Conservation (phyloP, 2,113 vertebrate genomes). For the Tetrao urogallus region DNA sequence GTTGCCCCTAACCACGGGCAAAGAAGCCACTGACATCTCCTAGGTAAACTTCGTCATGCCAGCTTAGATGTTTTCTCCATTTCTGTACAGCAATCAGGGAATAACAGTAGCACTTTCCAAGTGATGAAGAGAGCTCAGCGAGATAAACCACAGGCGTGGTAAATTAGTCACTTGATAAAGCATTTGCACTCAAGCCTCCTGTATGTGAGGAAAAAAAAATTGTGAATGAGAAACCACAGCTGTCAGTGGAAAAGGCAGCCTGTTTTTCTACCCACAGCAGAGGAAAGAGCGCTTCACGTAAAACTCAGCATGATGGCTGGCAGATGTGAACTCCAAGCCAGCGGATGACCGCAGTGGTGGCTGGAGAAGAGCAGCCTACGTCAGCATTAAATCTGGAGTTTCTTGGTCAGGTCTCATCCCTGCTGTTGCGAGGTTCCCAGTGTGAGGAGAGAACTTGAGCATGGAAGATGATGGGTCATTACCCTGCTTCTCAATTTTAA, state of each 20-base stretch:
- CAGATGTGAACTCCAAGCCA: slow-evolving; percentile 18
- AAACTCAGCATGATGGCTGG: fast-evolving
- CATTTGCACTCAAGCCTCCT: not conserved
- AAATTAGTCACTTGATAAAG: slow-evolving; percentile 72
- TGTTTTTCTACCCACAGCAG: slow-evolving; percentile 1
- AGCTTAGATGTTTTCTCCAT: slow-evolving; percentile 39
- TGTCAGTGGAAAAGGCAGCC: slow-evolving; percentile 75
- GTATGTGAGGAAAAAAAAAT: slow-evolving; percentile 57
- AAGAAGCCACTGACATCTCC: slow-evolving; percentile 65
- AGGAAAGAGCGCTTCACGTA: slow-evolving; percentile 39
- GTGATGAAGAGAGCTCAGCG: slow-evolving; percentile 34
- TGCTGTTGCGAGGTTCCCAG: not conserved
- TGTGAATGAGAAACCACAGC: slow-evolving; percentile 72
- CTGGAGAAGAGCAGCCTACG: not conserved
- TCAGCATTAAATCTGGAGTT: not conserved
- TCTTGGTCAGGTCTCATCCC: not conserved
- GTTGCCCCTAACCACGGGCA: slow-evolving; percentile 49
- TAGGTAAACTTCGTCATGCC: slow-evolving; percentile 49
- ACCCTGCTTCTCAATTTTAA: not conserved
- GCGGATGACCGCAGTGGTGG: fast-evolving
- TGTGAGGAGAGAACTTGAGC: fast-evolving
- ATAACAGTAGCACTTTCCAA: slow-evolving; percentile 74
- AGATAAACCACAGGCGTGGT: slow-evolving; percentile 30
- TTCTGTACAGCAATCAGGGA: slow-evolving; percentile 63
- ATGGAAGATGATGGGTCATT: not conserved